Evolutionary conservation across 2,797 vertebrate species (phyloP).

Genomic region (Heliangelus exortis): DNA sequence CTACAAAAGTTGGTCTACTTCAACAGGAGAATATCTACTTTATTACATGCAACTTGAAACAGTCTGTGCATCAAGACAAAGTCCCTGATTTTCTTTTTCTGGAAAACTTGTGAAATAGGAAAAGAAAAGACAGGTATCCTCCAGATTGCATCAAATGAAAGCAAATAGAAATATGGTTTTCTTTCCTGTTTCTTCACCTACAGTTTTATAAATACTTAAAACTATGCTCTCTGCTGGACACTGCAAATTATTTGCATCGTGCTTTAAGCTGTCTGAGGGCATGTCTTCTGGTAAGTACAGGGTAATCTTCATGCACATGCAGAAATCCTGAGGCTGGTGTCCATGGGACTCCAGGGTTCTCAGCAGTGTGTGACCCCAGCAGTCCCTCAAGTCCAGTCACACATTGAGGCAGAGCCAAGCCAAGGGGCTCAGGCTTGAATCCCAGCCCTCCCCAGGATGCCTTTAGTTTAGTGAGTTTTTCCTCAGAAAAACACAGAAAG

Average conservation of each 20-base stretch:
- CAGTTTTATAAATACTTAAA: background rate
- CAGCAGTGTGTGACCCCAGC: background rate
- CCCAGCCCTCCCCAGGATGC: background rate
- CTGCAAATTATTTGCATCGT: background rate
- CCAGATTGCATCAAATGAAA: background rate
- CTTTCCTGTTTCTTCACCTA: background rate
- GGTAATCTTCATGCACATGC: background rate
- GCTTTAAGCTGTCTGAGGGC: background rate
- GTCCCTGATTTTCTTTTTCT: background rate
- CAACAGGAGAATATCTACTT: background rate
- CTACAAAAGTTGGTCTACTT: background rate
- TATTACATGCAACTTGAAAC: background rate
- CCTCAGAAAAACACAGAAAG: background rate
- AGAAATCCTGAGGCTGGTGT: background rate
- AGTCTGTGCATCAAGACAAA: background rate
- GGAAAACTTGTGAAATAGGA: background rate
- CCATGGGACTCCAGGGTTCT: background rate
- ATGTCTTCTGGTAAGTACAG: background rate
- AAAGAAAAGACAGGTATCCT: background rate
- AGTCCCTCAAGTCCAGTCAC: accelerated
- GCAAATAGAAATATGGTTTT: background rate
- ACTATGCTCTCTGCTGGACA: background rate
- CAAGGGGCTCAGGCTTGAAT: background rate
- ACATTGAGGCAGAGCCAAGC: background rate
- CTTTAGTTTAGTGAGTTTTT: background rate